phyloP scores from a whole-genome alignment of 2,797 vertebrate species.

The Sebastes goodei region DNA sequence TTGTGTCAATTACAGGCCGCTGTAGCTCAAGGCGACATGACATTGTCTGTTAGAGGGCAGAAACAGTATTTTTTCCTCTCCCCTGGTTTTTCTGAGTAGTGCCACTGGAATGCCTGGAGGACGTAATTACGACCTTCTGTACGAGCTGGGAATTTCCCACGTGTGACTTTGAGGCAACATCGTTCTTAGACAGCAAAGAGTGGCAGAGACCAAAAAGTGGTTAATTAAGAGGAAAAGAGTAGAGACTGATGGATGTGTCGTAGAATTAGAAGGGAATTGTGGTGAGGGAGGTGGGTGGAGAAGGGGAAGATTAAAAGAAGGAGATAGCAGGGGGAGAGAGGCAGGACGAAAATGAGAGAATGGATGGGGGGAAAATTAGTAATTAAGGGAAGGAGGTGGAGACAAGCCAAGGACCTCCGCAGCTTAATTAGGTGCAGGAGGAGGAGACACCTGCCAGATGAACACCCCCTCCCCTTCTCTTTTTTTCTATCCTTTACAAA shows the following conservation, averaged over 20 bases:
- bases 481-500: neutral
- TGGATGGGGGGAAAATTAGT: conserved; percentile 21
- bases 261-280: neutral
- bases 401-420: conserved; percentile 43
- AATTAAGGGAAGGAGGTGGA: conserved; percentile 62
- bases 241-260: neutral
- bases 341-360: neutral
- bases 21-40: conserved; percentile 22
- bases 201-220: neutral
- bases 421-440: conserved; percentile 63
- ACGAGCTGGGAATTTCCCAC: conserved; percentile 48
- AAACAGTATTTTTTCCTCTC: conserved; percentile 6
- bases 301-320: neutral
- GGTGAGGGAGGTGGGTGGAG: neutral
- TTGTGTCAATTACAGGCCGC: conserved; percentile 15
- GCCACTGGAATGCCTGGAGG: conserved; percentile 60
- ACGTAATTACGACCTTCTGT: conserved; percentile 59
- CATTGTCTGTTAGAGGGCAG: conserved; percentile 15
- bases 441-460: conserved; percentile 64
- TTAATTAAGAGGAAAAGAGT: neutral
- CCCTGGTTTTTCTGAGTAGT: conserved; percentile 13
- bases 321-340: neutral
- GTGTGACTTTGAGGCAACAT: conserved; percentile 20
- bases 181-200: conserved; percentile 24
- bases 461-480: conserved; percentile 1